Evolutionary conservation across 2,797 vertebrate species (phyloP), one percentile per base, ranked within the genome.

Genomic region (Tarsius wallacei): DNA sequence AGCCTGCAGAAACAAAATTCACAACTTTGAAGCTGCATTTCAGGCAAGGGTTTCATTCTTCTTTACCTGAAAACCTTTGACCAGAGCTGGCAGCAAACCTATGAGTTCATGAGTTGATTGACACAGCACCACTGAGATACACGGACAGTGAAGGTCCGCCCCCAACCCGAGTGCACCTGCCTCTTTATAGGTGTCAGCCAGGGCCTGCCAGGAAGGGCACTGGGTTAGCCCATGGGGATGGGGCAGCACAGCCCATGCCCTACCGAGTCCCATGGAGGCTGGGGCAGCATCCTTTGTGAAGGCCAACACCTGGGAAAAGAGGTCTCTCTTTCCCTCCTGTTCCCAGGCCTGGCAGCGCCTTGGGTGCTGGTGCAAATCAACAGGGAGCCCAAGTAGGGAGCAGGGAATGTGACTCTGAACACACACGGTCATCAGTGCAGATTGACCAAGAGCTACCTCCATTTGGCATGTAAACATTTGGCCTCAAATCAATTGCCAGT

Each of bases 381-480:
- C 15, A 80, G 33, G 77, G 61, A 61, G 24, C n/a, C 66, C 59
- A 59, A 61, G 55, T 0, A 4, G 12, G 49, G 57, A 55, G 26
- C 22, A 6, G 28, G 64, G 14, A 68, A 55, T 64, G 10, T 2
- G 15, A 55, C 55, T 84, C 55, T 42, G 33, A 61, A 21, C 7
- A 33, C 68, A 64, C 7, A 6, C 26, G 12, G 21, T 82, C 49
- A 21, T 64, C 59, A 31, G n/a, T 49, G 78, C 78, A 2, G 3
- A 31, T 0, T 19, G 85, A 91, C 47, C 21, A 2, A 61, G 63
- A 76, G 78, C 33, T 83, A 28, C 53, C 47, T 95, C 89, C 42
- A 63, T 28, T 89, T 94, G 88, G 15, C 78, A 74, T 31, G 78
- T 49, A 96, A 97, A 93, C 51, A 94, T 21, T 26, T 92, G 89